phyloP scores from a whole-genome alignment of 2,113 vertebrate genomes.

The chimpanzee (Pan troglodytes) region NHGRI_mPanTro3-v2.1_pri NC_072409.2:24972501-24973000 shows the following conservation, averaged over 20 bases:
- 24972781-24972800: not conserved
- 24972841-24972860: not conserved
- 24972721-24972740: not conserved
- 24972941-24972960: not conserved
- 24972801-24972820: not conserved
- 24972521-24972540: constrained; percentile 3
- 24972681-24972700: not conserved
- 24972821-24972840: not conserved
- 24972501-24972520: not conserved
- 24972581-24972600: not conserved
- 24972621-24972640: not conserved
- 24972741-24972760: not conserved
- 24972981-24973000: not conserved
- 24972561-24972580: not conserved
- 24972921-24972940: not conserved
- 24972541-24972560: not conserved
- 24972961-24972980: not conserved
- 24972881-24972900: not conserved
- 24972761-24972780: not conserved
- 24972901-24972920: not conserved
- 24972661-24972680: not conserved
- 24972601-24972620: not conserved
- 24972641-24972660: not conserved
- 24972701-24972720: not conserved
- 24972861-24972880: not conserved